Conservation (phyloP, 2,113 vertebrate species). For the Phocoena phocoena region DNA sequence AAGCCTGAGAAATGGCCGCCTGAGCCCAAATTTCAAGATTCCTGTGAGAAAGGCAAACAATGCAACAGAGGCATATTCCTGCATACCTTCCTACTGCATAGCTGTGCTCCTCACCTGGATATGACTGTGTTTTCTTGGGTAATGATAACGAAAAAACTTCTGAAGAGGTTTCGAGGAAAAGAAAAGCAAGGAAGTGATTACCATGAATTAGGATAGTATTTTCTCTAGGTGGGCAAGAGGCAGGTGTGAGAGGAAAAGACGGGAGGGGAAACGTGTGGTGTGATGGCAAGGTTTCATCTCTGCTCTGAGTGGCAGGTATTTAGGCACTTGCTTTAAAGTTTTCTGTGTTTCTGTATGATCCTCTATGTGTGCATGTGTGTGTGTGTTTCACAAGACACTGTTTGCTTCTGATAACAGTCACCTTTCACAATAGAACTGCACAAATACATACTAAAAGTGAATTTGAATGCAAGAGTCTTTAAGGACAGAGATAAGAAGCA, state of each 20-base stretch:
- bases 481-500: not conserved
- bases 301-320: too few relatives aligned
- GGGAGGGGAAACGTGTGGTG: rapidly evolving
- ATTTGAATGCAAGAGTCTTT: not conserved
- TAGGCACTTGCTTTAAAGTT: not conserved
- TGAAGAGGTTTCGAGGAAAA: not conserved
- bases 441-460: not conserved
- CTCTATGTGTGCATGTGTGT: not conserved
- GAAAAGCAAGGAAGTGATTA: not conserved
- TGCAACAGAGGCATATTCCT: not conserved
- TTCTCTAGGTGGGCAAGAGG: not conserved
- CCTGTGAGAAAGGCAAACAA: not conserved
- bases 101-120: not conserved
- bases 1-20: constrained; percentile 76
- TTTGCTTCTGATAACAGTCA: not conserved
- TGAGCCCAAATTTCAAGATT: constrained; percentile 17
- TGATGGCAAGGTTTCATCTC: too few relatives aligned
- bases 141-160: not conserved
- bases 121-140: not conserved
- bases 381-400: not conserved
- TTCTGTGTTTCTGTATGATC: not conserved
- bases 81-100: constrained; percentile 41
- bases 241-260: not conserved
- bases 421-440: not conserved
- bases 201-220: not conserved